A percentile compares a stretch with the other conserved stretches of the same genome.
These are phyloP conservation scores for Dusona sp. DNA, from an alignment of 2,888 invertebrate species.

Conservation along the genomic window DNA sequence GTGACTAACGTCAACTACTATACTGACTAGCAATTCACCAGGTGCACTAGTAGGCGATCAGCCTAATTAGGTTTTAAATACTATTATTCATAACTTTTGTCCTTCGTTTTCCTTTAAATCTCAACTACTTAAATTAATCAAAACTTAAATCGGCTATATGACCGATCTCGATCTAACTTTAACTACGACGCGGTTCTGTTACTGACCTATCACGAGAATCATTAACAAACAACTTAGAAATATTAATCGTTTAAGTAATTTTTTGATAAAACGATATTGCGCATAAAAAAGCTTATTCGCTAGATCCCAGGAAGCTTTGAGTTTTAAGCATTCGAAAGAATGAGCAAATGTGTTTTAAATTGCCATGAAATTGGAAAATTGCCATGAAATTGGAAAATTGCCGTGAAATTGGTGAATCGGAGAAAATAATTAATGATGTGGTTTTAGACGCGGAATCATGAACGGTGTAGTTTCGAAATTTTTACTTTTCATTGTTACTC, in stretches of 20 bases:
- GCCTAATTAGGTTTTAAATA: conserved; percentile 50
- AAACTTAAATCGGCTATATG: conserved; percentile 55
- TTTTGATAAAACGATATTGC: conserved; percentile 57
- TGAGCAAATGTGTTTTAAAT: not conserved
- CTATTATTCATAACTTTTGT: conserved; percentile 17
- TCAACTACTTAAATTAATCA: conserved; percentile 57
- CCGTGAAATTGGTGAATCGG: not conserved
- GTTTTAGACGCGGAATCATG: not conserved
- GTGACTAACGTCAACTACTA: conserved; percentile 44
- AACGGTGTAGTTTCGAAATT: not conserved
- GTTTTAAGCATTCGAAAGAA: conserved; percentile 15
- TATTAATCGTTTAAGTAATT: conserved; percentile 33
- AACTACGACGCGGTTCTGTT: conserved; percentile 51
- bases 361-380: not conserved
- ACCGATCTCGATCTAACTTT: conserved; percentile 32
- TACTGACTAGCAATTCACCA: conserved; percentile 69
- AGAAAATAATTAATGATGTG: not conserved
- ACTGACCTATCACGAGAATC: conserved; percentile 44
- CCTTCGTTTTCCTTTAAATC: conserved; percentile 6
- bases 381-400: conserved; percentile 3
- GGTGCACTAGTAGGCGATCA: conserved; percentile 62
- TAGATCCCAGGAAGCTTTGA: conserved; percentile 58
- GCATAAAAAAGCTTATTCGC: conserved; percentile 67
- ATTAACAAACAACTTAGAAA: conserved; percentile 31
- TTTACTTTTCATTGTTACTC: not conserved